Conservation (phyloP, 2,888 invertebrate species). For the Ectemnius lituratus region DNA sequence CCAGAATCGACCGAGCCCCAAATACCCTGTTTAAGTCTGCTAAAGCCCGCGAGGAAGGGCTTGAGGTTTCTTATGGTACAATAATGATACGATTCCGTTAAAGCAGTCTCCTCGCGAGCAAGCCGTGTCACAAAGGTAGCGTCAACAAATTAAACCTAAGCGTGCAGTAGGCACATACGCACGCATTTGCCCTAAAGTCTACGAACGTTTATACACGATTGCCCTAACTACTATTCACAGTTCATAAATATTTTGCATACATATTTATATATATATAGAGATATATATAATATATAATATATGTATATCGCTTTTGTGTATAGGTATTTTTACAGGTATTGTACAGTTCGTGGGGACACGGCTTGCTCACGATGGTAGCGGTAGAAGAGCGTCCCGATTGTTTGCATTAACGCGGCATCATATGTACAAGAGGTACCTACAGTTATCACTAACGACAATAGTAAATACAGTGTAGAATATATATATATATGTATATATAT, state of each 20-base stretch:
- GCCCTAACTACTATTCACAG: constrained; percentile 67
- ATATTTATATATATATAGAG: constrained; percentile 38
- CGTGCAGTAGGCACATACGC: constrained; percentile 17
- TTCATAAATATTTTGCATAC: constrained; percentile 63
- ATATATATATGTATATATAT: constrained; percentile 40
- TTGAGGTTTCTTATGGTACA: constrained; percentile 11
- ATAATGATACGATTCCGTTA: background rate
- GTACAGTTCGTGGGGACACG: constrained; percentile 48
- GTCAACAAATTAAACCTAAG: constrained; percentile 63
- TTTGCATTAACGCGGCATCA: constrained; percentile 44
- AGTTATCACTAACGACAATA: constrained; percentile 50
- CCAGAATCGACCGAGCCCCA: constrained; percentile 22
- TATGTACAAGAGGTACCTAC: constrained; percentile 52
- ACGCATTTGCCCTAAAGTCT: constrained; percentile 47
- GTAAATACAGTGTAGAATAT: constrained; percentile 49
- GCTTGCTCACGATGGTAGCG: constrained; percentile 35
- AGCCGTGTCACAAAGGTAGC: constrained; percentile 50
- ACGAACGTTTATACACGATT: constrained; percentile 64
- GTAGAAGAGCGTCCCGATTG: constrained; percentile 30
- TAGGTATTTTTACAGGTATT: constrained; percentile 56
- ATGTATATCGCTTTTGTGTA: constrained; percentile 36
- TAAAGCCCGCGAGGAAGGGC: constrained; percentile 49
- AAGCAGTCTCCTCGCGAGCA: constrained; percentile 28
- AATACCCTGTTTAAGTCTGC: constrained; percentile 70
- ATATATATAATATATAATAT: constrained; percentile 30